These are phyloP conservation scores for Allophyes oxyacanthae DNA, from an alignment of 2,888 invertebrate genomes.

Conservation along the genomic window DNA sequence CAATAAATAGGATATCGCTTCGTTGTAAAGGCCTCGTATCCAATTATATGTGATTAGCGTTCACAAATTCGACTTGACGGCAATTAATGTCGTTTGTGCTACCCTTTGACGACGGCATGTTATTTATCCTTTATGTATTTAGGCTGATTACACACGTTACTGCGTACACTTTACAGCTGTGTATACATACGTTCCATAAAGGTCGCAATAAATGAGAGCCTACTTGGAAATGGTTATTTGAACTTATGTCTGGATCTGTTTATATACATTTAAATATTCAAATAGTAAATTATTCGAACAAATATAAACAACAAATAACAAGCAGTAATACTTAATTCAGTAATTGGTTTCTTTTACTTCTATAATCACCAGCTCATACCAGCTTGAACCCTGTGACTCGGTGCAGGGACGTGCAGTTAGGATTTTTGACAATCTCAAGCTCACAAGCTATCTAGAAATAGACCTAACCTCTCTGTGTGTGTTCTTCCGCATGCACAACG, in stretches of 20 bases:
- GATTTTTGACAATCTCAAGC: too few relatives aligned
- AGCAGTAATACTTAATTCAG: too few relatives aligned
- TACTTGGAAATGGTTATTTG: not conserved
- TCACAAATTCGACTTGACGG: conserved; percentile 39
- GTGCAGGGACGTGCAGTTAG: too few relatives aligned
- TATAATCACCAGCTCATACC: too few relatives aligned
- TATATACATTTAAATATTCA: not conserved
- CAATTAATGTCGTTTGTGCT: conserved; percentile 51
- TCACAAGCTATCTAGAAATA: too few relatives aligned
- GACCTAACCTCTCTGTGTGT: too few relatives aligned
- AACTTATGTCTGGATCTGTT: too few relatives aligned
- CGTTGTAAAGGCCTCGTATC: conserved; percentile 39
- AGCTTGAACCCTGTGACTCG: too few relatives aligned
- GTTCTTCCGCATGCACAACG: too few relatives aligned
- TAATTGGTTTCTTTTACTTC: too few relatives aligned
- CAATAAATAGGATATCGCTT: conserved; percentile 48
- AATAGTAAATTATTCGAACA: too few relatives aligned
- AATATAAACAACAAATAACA: too few relatives aligned
- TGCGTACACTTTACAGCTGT: conserved; percentile 18
- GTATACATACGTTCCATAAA: not conserved
- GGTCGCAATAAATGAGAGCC: not conserved
- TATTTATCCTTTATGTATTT: conserved; percentile 46
- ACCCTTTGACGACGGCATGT: conserved; percentile 48
- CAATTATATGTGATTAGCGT: conserved; percentile 58
- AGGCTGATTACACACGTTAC: conserved; percentile 39